Evolutionary conservation across 2,797 vertebrate species (phyloP).

Genomic region (Sebastes aleutianus): DNA sequence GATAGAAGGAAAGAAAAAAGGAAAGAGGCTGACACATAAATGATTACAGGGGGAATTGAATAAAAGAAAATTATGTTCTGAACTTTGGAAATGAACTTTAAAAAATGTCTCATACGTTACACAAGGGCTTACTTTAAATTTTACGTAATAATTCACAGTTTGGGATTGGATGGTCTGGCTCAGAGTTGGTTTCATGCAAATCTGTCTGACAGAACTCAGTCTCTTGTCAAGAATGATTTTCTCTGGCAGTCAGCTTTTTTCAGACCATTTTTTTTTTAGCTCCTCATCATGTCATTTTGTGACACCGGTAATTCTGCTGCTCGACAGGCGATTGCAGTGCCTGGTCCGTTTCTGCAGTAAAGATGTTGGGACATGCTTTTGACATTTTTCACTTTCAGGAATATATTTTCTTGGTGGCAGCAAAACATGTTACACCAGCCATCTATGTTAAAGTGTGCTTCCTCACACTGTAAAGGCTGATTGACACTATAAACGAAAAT

Average conservation of each 20-base stretch:
- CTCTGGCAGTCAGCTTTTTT: neutral
- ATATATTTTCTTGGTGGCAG: neutral
- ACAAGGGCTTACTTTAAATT: neutral
- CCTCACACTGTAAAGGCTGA: neutral
- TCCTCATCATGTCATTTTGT: neutral
- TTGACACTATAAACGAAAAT: neutral
- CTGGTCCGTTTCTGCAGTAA: neutral
- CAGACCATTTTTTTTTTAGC: neutral
- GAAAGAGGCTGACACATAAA: slow-evolving; percentile 20
- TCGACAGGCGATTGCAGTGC: neutral
- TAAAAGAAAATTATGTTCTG: slow-evolving; percentile 27
- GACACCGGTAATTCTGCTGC: neutral
- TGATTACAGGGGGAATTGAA: slow-evolving; percentile 7
- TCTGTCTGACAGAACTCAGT: neutral
- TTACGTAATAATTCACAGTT: neutral
- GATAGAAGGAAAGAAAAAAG: neutral
- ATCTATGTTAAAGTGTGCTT: neutral
- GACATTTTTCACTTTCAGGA: neutral
- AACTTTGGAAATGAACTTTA: slow-evolving; percentile 35
- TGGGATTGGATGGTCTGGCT: neutral
- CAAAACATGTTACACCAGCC: neutral
- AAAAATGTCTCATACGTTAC: neutral
- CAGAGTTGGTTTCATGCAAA: neutral
- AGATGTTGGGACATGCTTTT: neutral
- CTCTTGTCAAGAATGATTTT: neutral